Evolutionary conservation across 2,888 invertebrate species (phyloP), one percentile per base, ranked within the genome.

Genomic region (Adela reaumurella): DNA sequence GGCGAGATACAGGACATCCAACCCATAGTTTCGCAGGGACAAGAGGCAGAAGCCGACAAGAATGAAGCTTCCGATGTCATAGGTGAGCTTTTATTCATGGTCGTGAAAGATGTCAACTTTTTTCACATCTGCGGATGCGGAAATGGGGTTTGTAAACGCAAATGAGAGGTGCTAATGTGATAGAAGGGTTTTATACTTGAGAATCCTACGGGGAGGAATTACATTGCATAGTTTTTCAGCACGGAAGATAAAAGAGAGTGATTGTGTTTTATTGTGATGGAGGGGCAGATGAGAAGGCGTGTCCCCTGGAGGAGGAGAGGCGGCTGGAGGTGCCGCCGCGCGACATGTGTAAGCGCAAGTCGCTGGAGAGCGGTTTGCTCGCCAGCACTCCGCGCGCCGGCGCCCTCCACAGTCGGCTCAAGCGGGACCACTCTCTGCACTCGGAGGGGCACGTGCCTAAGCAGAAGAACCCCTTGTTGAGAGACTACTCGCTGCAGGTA

Each of bases 401-500:
- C 18, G 65, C 59, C 55, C 52, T 62, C 1, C 74, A 70, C 51
- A 61, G 58, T 43, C 68, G 63, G 50, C 59, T 80, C 47, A 70
- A 73, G 54, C 66, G 79, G 53, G 80, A 79, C 53, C 65, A 71
- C 54, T 80, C 80, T 24, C 61, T 79, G 19, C 79, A 80, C 51
- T 80, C 79, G 10, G 81, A 81, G 52, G 74, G 77, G 46, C 72
- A 68, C 55, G 59, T 67, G 53, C 71, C 76, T 20, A 72, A 67
- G 54, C 62, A 73, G 49, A 77, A 74, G 61, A 77, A 77, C 58
- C 74, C 77, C 16, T 63, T 81, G 51, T 59, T 77, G 11, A 67
- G 80, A 57, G 81, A 81, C 61, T 70, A 72, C 53, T 81, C 81
- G 10, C 65, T 81, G 45, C 80, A 80, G 71, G 80, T 79, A 8